Base-by-base conservation (phyloP, 2,113 vertebrate species). In the Melanerpes formicivorus region DNA sequence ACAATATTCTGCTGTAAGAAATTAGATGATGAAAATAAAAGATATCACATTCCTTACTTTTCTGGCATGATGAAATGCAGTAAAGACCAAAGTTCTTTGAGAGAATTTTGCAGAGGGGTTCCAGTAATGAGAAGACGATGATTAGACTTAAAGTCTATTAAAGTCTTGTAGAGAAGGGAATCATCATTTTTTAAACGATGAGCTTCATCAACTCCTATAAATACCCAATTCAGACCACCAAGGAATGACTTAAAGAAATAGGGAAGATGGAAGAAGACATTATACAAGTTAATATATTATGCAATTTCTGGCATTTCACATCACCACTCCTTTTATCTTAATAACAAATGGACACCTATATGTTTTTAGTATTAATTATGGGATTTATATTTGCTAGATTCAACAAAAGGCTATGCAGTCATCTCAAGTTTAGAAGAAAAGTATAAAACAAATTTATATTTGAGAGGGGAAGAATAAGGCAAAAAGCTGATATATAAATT, bases 31-130 rank as follows among this genome's bases (percentile, higher is more conserved):
- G 52, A 84, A 58, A 77, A 80, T 23, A 32, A 67, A 88, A 66
- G 14, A 23, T 23, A 25, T 62, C 32, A 60, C 59, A 60, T 7
- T 75, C 11, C 99, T 95, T 99, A 99, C 99, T 99, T 99, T 95
- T 99, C 99, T 37, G 99, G 99, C 99, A 99, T 99, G 91, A 99
- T 99, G 98, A 99, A 99, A 96, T 99, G 99, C 72, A 99, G 96
- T 80, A 99, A 97, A 80, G 99, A 99, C 99, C 99, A 99, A 34
- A 99, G 98, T 82, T 99, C 99, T 96, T 99, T 99, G 44, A 99
- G 98, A 10, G 99, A 99, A 95, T 99, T 99, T 97, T 99, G 99
- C 70, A 99, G 97, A 56, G 99, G 99, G 1, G 99, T 99, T 96
- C 99, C 99, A 80, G 99, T 99, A 97, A 99, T 99, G 65, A 99